Evolutionary conservation across 1,140 invertebrate species (phyloP).

Genomic region (Eulimnadia texana): DNA sequence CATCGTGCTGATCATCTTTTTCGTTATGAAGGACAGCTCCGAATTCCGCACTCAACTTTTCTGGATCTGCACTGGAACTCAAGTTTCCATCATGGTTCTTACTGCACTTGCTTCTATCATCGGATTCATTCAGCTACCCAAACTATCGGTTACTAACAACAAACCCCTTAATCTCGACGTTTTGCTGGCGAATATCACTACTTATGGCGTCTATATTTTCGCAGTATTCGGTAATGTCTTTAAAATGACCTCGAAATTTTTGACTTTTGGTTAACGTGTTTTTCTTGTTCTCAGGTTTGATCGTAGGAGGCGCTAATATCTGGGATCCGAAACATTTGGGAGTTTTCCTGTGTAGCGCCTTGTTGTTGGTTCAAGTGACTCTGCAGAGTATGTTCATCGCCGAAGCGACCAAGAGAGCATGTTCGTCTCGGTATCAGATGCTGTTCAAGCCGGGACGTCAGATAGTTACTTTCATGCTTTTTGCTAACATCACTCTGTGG

Average conservation of each 20-base stretch:
- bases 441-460: constrained; percentile 45
- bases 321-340: constrained; percentile 28
- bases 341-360: constrained; percentile 31
- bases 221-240: constrained; percentile 37
- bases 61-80: constrained; percentile 25
- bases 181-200: constrained; percentile 35
- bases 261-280: neutral
- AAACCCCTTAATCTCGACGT: constrained; percentile 33
- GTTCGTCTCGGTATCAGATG: constrained; percentile 37
- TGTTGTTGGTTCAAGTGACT: constrained; percentile 39
- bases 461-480: constrained; percentile 48
- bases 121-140: constrained; percentile 31
- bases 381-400: constrained; percentile 45
- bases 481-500: constrained; percentile 52
- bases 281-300: constrained; percentile 10
- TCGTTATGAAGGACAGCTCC: constrained; percentile 41
- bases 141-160: constrained; percentile 25
- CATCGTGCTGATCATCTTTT: constrained; percentile 44
- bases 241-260: neutral
- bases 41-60: constrained; percentile 34
- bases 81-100: constrained; percentile 26
- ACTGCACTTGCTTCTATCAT: constrained; percentile 31
- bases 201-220: constrained; percentile 42
- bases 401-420: constrained; percentile 39
- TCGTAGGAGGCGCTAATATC: constrained; percentile 27